These are phyloP conservation scores for Aromia moschata DNA, from an alignment of 2,888 invertebrate genomes.

Conservation along the genomic window DNA sequence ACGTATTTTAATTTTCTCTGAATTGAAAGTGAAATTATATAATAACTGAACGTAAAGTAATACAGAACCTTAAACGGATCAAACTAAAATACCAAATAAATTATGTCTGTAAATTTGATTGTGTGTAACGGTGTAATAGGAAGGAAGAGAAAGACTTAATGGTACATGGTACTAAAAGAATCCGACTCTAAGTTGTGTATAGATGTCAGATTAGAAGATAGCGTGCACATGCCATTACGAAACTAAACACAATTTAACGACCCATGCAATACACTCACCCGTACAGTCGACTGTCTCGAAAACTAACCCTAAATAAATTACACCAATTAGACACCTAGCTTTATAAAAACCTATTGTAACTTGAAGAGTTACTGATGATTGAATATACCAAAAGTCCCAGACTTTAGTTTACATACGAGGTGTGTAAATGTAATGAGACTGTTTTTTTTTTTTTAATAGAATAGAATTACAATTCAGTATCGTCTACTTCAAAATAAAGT, in stretches of 20 bases:
- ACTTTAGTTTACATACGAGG: too few species aligned
- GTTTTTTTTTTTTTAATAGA: too few species aligned
- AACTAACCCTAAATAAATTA: constrained; percentile 89
- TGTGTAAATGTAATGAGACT: too few species aligned
- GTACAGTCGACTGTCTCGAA: constrained; percentile 90
- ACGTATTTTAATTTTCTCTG: constrained; percentile 38
- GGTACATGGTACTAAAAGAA: constrained; percentile 24
- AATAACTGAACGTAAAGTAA: constrained; percentile 40
- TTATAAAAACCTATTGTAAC: too few species aligned
- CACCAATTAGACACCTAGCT: too few species aligned
- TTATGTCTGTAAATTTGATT: constrained; percentile 20
- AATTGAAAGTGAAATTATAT: constrained; percentile 45
- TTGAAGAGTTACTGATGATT: too few species aligned
- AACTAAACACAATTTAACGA: constrained; percentile 23
- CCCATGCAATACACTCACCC: constrained; percentile 68
- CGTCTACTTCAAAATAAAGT: too few species aligned
- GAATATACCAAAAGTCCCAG: too few species aligned
- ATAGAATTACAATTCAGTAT: too few species aligned
- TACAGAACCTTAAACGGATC: constrained; percentile 14
- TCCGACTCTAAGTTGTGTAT: constrained; percentile 50
- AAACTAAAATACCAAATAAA: constrained; percentile 25
- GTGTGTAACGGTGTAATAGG: constrained; percentile 24
- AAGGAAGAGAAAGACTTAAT: constrained; percentile 10
- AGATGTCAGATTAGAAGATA: constrained; percentile 46
- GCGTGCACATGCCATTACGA: constrained; percentile 43